These are phyloP conservation scores for Chirona hameri DNA, from an alignment of 2,888 invertebrate genomes.

Conservation along the genomic window DNA sequence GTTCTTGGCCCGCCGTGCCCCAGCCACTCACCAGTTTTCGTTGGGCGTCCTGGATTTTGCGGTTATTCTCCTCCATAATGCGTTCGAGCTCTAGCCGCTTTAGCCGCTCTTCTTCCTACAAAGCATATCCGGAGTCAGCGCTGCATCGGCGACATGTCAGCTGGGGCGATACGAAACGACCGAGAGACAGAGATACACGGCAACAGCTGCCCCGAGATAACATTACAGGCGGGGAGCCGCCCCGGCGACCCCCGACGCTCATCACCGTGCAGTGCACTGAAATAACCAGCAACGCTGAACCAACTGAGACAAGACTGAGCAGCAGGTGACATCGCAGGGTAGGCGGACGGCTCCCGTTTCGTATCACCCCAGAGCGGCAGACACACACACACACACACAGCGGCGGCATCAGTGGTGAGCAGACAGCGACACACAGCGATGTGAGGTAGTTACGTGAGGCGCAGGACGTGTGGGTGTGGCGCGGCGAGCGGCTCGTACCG, in stretches of 20 bases:
- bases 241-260: no score
- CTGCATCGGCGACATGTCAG: background rate
- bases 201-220: no score
- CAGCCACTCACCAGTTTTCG: conserved; percentile 76
- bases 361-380: background rate
- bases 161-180: background rate
- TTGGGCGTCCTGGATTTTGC: conserved; percentile 95
- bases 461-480: background rate
- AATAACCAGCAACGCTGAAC: background rate
- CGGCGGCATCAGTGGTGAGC: background rate
- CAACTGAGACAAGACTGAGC: background rate
- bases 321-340: background rate
- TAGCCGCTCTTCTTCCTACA: conserved; percentile 90
- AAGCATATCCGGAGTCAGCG: background rate
- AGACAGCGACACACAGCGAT: background rate
- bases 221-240: no score
- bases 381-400: background rate
- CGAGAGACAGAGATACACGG: no score
- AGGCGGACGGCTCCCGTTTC: background rate
- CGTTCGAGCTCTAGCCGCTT: conserved; percentile 93
- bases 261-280: no score
- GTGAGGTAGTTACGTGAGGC: background rate
- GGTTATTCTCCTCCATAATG: conserved; percentile 96
- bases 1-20: background rate
- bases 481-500: background rate